These are phyloP conservation scores for Microhierax caerulescens DNA, from an alignment of 2,797 vertebrate species.

Conservation along the genomic window DNA sequence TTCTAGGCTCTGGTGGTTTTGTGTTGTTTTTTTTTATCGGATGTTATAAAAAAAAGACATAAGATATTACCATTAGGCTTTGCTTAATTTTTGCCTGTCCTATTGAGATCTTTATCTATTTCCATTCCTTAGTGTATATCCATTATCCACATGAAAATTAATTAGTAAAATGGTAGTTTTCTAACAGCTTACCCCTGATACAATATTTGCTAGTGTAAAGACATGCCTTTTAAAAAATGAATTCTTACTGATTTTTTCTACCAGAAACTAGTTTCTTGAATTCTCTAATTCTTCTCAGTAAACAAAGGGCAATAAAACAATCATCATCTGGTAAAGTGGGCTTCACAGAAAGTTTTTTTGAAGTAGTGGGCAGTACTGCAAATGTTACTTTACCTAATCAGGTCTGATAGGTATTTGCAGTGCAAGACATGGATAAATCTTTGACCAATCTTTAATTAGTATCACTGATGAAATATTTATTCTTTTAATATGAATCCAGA, in stretches of 20 bases:
- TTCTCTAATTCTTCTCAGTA: not conserved
- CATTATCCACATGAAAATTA: not conserved
- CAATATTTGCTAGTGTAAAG: not conserved
- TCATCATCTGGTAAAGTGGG: not conserved
- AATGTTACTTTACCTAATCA: conserved; percentile 71
- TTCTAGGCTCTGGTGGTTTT: not conserved
- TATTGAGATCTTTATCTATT: not conserved
- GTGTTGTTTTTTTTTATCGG: not conserved
- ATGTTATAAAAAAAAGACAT: not conserved
- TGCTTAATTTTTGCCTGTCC: not conserved
- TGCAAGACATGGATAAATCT: conserved; percentile 70
- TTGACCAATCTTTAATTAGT: conserved; percentile 77
- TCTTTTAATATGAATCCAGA: conserved; percentile 75
- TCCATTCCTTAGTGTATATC: not conserved
- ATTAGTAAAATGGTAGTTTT: conserved; percentile 8
- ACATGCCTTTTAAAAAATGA: not conserved
- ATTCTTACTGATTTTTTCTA: not conserved
- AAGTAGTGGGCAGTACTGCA: conserved; percentile 3
- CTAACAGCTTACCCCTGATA: not conserved
- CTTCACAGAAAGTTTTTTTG: not conserved
- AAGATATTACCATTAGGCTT: not conserved
- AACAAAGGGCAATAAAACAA: conserved; percentile 37
- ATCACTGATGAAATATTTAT: conserved; percentile 77
- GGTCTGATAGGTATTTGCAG: conserved; percentile 60
- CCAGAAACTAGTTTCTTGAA: not conserved